Evolutionary conservation across 2,888 invertebrate genomes (phyloP).

Genomic region (Linnaemya tessellans): DNA sequence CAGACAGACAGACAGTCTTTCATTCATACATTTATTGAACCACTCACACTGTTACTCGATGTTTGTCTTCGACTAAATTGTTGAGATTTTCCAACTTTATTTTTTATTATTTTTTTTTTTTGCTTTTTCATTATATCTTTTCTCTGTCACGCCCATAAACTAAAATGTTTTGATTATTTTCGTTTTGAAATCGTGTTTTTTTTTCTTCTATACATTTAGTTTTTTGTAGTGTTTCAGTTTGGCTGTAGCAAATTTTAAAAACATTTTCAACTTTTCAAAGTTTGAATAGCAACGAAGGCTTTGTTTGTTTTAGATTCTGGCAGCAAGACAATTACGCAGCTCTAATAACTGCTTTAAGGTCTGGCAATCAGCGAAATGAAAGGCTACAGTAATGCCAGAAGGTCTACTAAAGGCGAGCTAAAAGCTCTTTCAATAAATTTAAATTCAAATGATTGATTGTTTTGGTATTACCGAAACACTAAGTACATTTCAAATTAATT

Average conservation of each 20-base stretch:
- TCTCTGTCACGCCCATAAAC: slow-evolving; percentile 56
- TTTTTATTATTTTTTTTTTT: no score
- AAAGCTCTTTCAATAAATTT: neutral
- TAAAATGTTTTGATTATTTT: slow-evolving; percentile 51
- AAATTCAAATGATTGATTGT: slow-evolving; percentile 11
- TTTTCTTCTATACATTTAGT: no score
- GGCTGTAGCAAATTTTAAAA: slow-evolving; percentile 10
- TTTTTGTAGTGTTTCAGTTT: neutral
- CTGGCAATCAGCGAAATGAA: slow-evolving; percentile 16
- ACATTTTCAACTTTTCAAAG: neutral
- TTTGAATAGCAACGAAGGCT: neutral
- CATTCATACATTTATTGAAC: neutral
- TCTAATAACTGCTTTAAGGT: slow-evolving; percentile 20
- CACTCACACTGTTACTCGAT: neutral
- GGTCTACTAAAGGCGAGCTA: neutral
- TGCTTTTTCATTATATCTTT: slow-evolving; percentile 26
- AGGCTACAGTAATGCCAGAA: neutral
- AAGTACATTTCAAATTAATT: neutral
- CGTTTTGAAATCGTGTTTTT: neutral
- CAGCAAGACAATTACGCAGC: neutral
- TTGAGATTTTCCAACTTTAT: slow-evolving; percentile 34
- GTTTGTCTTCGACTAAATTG: slow-evolving; percentile 33
- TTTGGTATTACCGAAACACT: neutral
- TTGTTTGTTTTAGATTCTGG: neutral
- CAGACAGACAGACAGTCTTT: neutral